Evolutionary conservation across 1,140 invertebrate genomes (phyloP).

Genomic region (Drosophila mojavensis): DNA sequence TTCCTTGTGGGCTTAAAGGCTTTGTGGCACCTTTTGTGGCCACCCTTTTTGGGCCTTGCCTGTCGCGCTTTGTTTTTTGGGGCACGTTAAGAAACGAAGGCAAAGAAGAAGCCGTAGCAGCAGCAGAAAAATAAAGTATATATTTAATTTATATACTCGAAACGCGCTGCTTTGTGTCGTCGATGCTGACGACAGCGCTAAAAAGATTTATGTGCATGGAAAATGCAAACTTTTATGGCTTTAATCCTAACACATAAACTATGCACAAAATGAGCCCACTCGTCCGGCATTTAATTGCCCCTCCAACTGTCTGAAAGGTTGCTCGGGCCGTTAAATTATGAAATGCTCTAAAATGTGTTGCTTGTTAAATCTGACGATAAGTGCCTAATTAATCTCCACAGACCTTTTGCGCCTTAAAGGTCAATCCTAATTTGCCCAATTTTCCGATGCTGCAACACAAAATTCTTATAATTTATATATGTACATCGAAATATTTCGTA

Average conservation of each 20-base stretch:
- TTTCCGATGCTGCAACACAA: conserved; percentile 31
- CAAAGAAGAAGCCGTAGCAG: background rate
- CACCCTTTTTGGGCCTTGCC: conserved; percentile 43
- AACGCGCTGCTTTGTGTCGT: conserved; percentile 45
- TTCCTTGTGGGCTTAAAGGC: conserved; percentile 60
- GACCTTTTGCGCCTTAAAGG: conserved; percentile 46
- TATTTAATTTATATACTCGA: conserved; percentile 34
- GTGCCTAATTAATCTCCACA: conserved; percentile 29
- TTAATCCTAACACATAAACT: conserved; percentile 37
- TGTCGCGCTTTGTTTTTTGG: conserved; percentile 40
- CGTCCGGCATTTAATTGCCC: conserved; percentile 63
- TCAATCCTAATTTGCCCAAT: conserved; percentile 35
- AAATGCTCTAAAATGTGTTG: conserved; percentile 20
- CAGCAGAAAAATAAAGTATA: background rate
- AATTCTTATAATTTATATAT: no score
- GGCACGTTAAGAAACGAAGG: conserved; percentile 31
- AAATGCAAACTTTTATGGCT: conserved; percentile 68
- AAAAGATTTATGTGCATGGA: conserved; percentile 60
- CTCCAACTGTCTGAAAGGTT: conserved; percentile 49
- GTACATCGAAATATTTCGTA: no score
- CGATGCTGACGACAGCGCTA: conserved; percentile 50
- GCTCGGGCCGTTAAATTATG: conserved; percentile 23
- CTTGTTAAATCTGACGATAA: conserved; percentile 15
- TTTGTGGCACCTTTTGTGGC: conserved; percentile 51
- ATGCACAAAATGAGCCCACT: background rate